Evolutionary conservation across 2,113 vertebrate species (phyloP), one percentile per base, ranked within the genome.

Genomic region (Nansenia antarctica): DNA sequence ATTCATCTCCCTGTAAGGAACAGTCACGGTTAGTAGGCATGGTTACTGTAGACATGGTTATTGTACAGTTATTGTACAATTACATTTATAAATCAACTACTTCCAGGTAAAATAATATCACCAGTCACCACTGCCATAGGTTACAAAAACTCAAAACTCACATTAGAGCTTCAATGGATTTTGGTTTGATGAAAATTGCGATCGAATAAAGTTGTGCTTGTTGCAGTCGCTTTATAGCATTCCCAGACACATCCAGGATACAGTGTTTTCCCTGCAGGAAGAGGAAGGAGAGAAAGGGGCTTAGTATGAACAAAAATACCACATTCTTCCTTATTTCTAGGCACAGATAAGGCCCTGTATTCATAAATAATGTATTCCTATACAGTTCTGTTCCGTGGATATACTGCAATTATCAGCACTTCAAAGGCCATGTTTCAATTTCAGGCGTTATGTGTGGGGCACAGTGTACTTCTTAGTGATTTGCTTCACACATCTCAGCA

Each of bases 171-270:
- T 99, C 97, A 27, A 98, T 92, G 71, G 97, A 98, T 94, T 96
- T 99, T 90, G 98, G 97, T 94, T 99, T 99, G 91, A 99, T 98
- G 94, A 99, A 99, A 91, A 99, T 94, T 87, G 98, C 96, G 69
- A 99, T 95, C 49, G 98, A 93, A 86, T 96, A 97, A 85, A 99
- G 96, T 90, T 99, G 96, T 93, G 97, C 95, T 94, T 98, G 96
- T 89, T 98, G 96, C 91, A 99, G 94, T 87, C 98, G 93, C 91
- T 99, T 99, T 88, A 99, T 99, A 64, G 98, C 98, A 67, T 99
- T 99, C 79, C 97, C 98, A 53, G 98, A 99, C 69, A 99, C 98
- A 69, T 98, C 97, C 89, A 99, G 92, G 85, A 99, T 99, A 90
- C 98, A 99, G 88, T 98, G 98, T 77, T 98, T 99, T 76, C 96